These are phyloP conservation scores for Lophotriccus pileatus DNA, from an alignment of 2,797 vertebrate genomes.

Conservation along the genomic window DNA sequence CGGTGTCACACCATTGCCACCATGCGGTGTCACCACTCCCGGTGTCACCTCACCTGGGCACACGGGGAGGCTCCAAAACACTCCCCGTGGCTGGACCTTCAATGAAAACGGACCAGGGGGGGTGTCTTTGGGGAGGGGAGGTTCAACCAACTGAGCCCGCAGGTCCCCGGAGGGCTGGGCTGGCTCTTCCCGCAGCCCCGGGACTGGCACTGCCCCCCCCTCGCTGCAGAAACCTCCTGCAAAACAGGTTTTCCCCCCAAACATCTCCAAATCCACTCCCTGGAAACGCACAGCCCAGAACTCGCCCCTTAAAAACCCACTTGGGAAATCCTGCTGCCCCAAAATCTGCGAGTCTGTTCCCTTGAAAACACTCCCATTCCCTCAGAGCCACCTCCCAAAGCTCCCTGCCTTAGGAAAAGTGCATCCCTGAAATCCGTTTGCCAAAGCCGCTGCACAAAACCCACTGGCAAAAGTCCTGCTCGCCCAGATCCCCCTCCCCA, in stretches of 20 bases:
- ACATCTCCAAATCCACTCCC: neutral
- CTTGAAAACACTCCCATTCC: neutral
- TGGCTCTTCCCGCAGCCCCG: neutral
- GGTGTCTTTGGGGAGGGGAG: neutral
- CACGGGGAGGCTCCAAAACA: fast-evolving
- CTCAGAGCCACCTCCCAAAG: neutral
- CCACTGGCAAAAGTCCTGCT: neutral
- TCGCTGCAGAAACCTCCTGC: neutral
- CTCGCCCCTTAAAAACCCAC: neutral
- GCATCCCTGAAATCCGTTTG: neutral
- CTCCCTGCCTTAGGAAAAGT: neutral
- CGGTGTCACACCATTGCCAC: fast-evolving
- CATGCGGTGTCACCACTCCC: neutral
- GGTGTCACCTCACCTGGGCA: neutral
- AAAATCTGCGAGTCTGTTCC: neutral
- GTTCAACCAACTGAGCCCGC: neutral
- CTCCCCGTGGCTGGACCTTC: neutral
- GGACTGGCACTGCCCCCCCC: neutral
- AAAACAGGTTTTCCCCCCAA: fast-evolving
- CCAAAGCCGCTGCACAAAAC: neutral
- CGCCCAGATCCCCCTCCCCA: too few species aligned
- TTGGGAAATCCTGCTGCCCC: neutral
- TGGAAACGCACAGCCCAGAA: neutral
- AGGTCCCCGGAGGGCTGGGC: neutral
- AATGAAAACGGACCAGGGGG: neutral